phyloP scores from a whole-genome alignment of 1,140 invertebrate species.

The Bombus pascuorum region DNA sequence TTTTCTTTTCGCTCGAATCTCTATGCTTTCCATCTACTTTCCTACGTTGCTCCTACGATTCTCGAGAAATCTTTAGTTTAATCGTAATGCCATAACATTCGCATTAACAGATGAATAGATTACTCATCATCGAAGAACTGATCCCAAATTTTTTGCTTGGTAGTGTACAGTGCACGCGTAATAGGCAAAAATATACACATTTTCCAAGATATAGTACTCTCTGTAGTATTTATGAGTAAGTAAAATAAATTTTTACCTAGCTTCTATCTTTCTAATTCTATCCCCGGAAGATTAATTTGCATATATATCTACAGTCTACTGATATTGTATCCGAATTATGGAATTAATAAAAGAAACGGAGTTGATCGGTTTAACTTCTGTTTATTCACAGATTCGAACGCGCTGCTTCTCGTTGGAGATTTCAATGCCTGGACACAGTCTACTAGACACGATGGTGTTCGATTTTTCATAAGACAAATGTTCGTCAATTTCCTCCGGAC shows the following conservation, averaged over 20 bases:
- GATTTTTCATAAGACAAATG: neutral
- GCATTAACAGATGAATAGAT: no score
- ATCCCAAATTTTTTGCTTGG: no score
- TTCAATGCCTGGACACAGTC: neutral
- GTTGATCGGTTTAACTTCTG: no score
- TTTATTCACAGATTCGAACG: neutral
- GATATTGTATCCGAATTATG: neutral
- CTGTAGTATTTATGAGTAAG: no score
- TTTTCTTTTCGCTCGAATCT: slow-evolving; percentile 15
- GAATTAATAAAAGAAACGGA: no score
- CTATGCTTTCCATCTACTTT: slow-evolving; percentile 33
- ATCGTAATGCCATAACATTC: no score
- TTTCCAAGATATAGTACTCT: no score
- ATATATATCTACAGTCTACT: neutral
- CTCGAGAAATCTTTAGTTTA: no score
- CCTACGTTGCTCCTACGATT: no score
- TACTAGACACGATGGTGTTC: neutral
- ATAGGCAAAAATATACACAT: no score
- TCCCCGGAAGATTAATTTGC: neutral
- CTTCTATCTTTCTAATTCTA: neutral
- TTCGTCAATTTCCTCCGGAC: neutral
- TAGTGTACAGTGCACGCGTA: no score
- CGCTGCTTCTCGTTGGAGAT: neutral
- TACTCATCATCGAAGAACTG: no score
- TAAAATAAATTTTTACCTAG: neutral